Percentiles rank a stretch among this genome's conserved stretches.
phyloP scores from a whole-genome alignment of 2,113 vertebrate species.

The Dasyornis broadbenti region DNA sequence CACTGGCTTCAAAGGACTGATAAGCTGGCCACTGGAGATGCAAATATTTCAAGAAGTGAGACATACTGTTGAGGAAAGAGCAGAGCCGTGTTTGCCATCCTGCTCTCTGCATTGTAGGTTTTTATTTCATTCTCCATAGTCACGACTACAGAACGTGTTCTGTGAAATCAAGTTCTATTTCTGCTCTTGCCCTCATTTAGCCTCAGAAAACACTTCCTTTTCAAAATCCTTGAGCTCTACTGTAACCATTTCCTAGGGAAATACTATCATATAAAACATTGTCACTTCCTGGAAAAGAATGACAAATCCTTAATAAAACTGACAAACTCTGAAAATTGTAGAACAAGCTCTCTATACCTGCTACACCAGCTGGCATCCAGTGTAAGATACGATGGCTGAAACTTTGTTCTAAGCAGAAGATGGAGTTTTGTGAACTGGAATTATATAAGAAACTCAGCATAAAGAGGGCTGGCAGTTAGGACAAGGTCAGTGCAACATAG shows the following conservation, averaged over 20 bases:
- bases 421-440: background rate
- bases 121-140: background rate
- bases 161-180: background rate
- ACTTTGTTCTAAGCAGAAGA: background rate
- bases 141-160: background rate
- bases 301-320: background rate
- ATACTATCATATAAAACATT: background rate
- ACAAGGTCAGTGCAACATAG: background rate
- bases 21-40: background rate
- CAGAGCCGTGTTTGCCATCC: background rate
- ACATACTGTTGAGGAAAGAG: background rate
- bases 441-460: background rate
- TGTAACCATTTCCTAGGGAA: background rate
- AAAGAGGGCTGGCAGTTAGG: background rate
- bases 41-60: background rate
- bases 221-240: background rate
- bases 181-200: background rate
- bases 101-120: conserved; percentile 2
- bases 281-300: background rate
- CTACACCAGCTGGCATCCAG: background rate
- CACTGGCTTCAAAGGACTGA: background rate
- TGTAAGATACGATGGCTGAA: background rate
- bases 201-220: background rate
- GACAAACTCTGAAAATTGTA: background rate
- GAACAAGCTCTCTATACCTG: background rate